A percentile compares a stretch with the other conserved stretches of the same genome.
phyloP scores from a whole-genome alignment of 2,113 vertebrate genomes.

The Rattus rattus region DNA sequence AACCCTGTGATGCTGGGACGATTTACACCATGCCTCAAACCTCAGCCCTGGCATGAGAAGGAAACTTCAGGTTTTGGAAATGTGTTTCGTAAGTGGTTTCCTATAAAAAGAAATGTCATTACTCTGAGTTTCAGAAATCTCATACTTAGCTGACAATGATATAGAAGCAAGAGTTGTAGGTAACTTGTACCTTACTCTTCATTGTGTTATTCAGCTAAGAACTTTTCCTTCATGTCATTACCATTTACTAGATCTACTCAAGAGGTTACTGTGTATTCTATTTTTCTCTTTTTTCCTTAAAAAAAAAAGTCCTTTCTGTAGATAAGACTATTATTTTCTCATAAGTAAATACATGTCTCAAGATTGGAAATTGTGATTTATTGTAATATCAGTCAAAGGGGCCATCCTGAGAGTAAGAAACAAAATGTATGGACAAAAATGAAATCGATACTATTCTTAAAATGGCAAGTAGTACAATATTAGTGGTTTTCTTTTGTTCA shows the following conservation, averaged over 20 bases:
- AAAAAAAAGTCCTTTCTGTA: constrained; percentile 82
- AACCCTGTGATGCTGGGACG: not conserved
- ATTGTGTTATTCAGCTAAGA: not conserved
- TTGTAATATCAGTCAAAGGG: constrained; percentile 86
- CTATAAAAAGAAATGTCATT: not conserved
- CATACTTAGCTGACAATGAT: not conserved
- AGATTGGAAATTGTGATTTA: constrained; percentile 85
- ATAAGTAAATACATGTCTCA: constrained; percentile 85
- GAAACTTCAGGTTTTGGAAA: constrained; percentile 48
- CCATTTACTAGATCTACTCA: not conserved
- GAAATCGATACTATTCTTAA: constrained; percentile 82
- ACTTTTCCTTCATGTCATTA: not conserved
- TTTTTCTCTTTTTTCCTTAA: constrained; percentile 78
- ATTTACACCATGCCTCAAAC: not conserved
- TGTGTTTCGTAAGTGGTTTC: not conserved
- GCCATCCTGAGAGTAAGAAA: constrained; percentile 86
- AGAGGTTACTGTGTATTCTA: not conserved
- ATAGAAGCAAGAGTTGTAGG: not conserved
- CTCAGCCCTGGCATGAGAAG: not conserved
- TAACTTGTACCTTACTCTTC: not conserved
- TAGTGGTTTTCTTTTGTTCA: constrained; percentile 73
- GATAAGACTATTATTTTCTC: constrained; percentile 86
- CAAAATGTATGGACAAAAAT: constrained; percentile 84
- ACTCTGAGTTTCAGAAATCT: constrained; percentile 1
- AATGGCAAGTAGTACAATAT: constrained; percentile 52